These are phyloP conservation scores for Dorcus hopei DNA, from an alignment of 2,888 invertebrate species.

Conservation along the genomic window DNA sequence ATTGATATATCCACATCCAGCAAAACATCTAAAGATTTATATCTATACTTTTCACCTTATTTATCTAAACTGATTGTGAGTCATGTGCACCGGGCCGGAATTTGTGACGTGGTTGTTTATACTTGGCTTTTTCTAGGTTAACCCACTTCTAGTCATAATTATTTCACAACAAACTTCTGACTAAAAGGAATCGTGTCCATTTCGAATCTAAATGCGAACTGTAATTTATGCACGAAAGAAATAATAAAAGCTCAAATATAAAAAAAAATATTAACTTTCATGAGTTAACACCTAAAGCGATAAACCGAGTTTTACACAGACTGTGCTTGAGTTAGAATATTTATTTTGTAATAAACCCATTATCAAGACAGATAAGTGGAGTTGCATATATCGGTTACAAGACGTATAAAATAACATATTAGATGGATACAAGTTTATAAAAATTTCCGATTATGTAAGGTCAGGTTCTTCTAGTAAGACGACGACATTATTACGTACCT, in stretches of 20 bases:
- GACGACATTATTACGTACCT: too few relatives aligned
- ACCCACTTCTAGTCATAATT: not conserved
- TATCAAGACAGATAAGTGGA: constrained; percentile 13
- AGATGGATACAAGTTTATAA: constrained; percentile 9
- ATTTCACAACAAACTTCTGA: too few relatives aligned
- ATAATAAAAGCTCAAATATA: constrained; percentile 5
- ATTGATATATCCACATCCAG: constrained; percentile 26
- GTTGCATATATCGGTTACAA: constrained; percentile 15
- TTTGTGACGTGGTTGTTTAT: not conserved
- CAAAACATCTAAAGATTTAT: not conserved
- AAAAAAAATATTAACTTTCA: constrained; percentile 16
- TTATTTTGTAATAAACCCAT: constrained; percentile 15
- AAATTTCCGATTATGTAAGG: constrained; percentile 16
- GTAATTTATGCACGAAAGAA: not conserved
- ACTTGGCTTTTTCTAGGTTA: not conserved
- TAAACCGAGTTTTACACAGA: constrained; percentile 10
- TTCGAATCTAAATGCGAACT: not conserved
- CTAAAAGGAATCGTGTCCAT: too few relatives aligned
- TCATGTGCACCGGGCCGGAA: not conserved
- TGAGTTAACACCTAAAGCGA: constrained; percentile 12
- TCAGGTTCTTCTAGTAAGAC: constrained; percentile 3
- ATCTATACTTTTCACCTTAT: not conserved
- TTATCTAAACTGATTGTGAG: not conserved
- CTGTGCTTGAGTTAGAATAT: constrained; percentile 13
- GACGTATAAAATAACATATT: constrained; percentile 14